Conservation (phyloP, 2,797 vertebrate genomes). For the Crax fasciolata region DNA sequence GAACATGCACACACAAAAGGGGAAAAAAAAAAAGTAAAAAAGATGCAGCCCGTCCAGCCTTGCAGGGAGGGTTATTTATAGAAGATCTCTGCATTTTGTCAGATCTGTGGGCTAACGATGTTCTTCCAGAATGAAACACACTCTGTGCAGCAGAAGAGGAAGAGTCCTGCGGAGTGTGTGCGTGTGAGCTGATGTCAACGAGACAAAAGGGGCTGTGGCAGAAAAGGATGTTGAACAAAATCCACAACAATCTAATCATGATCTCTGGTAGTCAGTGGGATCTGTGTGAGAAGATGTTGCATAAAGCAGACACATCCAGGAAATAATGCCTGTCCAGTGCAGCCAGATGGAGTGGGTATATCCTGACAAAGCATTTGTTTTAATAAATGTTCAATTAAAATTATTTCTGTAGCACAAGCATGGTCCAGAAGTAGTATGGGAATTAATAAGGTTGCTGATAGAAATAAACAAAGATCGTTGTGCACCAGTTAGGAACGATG, state of each 20-base stretch:
- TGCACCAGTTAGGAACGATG: fast-evolving
- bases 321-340: conserved; percentile 63
- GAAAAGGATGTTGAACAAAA: neutral
- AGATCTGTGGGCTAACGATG: neutral
- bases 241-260: conserved; percentile 54
- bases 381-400: conserved; percentile 70
- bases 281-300: conserved; percentile 29
- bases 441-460: conserved; percentile 54
- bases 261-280: conserved; percentile 31
- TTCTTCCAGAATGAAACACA: neutral
- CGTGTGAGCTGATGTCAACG: neutral
- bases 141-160: conserved; percentile 8
- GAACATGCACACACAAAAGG: neutral
- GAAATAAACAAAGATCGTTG: neutral
- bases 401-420: conserved; percentile 50
- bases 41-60: neutral
- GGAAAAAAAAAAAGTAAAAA: neutral
- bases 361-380: conserved; percentile 73
- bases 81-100: conserved; percentile 56
- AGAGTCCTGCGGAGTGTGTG: neutral
- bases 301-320: conserved; percentile 67
- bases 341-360: conserved; percentile 65
- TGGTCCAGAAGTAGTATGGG: conserved; percentile 49
- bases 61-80: conserved; percentile 18
- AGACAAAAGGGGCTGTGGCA: neutral